Percentiles rank a stretch among this genome's conserved stretches.
phyloP scores from a whole-genome alignment of 2,888 invertebrate genomes.

The Leptopilina syphax region DNA sequence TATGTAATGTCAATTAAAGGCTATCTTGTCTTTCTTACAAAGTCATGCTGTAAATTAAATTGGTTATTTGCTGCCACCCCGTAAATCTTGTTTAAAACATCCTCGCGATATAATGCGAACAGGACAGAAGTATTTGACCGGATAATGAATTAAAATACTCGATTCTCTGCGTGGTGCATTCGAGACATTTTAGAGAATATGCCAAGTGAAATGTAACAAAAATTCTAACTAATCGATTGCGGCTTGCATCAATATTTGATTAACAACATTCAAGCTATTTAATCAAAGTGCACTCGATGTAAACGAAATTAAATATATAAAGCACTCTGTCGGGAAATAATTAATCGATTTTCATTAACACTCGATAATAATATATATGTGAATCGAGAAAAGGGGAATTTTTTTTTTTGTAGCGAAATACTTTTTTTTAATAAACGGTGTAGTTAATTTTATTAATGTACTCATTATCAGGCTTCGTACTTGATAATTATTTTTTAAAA shows the following conservation, averaged over 20 bases:
- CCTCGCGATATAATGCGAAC: not conserved
- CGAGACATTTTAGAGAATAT: not conserved
- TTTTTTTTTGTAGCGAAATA: no score
- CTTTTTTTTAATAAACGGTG: no score
- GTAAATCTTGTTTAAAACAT: conserved; percentile 3
- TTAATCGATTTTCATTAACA: conserved; percentile 15
- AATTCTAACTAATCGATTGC: conserved; percentile 13
- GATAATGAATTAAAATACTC: conserved; percentile 10
- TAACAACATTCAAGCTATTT: conserved; percentile 23
- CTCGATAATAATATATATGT: conserved; percentile 5
- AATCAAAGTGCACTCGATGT: not conserved
- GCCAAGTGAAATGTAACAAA: conserved; percentile 33
- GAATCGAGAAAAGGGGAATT: not conserved
- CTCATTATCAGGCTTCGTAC: no score
- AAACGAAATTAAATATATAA: conserved; percentile 29
- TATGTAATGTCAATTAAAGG: not conserved
- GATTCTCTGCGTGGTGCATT: conserved; percentile 3
- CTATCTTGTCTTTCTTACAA: not conserved
- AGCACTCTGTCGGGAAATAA: conserved; percentile 20
- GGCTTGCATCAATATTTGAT: conserved; percentile 27
- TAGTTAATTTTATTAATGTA: no score
- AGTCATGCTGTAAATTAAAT: not conserved
- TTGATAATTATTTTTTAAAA: no score
- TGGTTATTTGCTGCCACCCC: conserved; percentile 10
- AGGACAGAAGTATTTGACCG: conserved; percentile 27